Percentiles rank a stretch among this genome's conserved stretches.
phyloP scores from a whole-genome alignment of 1,140 invertebrate species.

The Drosophila tristis region DNA sequence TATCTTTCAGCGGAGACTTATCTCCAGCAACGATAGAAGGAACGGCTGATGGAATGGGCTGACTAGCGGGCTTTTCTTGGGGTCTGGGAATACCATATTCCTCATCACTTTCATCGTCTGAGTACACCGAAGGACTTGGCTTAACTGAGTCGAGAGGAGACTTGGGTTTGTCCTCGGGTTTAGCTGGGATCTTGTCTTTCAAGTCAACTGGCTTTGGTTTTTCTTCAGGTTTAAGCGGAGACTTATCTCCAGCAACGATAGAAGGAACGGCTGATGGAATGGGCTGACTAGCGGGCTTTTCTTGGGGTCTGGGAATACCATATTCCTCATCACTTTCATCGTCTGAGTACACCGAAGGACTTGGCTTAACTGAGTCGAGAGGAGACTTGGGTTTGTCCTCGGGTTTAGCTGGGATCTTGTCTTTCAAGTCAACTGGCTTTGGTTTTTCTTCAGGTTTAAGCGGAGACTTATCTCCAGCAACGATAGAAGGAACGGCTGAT shows the following conservation, averaged over 20 bases:
- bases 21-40: neutral
- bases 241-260: neutral
- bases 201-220: no score
- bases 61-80: neutral
- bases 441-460: neutral
- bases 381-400: constrained; percentile 2
- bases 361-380: constrained; percentile 5
- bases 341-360: neutral
- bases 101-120: neutral
- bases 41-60: neutral
- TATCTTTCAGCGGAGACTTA: neutral
- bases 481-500: neutral
- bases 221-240: no score
- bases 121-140: no score
- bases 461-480: neutral
- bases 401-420: constrained; percentile 1
- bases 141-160: no score
- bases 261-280: neutral
- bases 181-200: no score
- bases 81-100: neutral
- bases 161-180: no score
- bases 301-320: neutral
- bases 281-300: constrained; percentile 4
- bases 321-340: neutral
- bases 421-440: no score